Base-by-base conservation (phyloP, 2,888 invertebrate species). In the Galeopsomyia nigrocyanea region DNA sequence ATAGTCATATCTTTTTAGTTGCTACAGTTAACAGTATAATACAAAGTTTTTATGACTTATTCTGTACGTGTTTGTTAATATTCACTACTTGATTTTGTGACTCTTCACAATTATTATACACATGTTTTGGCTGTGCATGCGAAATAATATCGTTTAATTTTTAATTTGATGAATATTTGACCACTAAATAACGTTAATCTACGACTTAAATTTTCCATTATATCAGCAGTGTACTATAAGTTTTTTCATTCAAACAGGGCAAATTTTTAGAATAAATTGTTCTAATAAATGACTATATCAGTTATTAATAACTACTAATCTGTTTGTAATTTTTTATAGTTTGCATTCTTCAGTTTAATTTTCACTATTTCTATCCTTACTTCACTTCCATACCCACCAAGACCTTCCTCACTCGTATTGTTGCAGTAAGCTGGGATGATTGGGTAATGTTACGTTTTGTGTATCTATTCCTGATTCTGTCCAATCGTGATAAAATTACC, bases 391-490 rank as follows among this genome's bases (percentile, higher is more conserved):
- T 61, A 19, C 65, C 53, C 57, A 70, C 63, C 51, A 68, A 75
- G 72, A 61, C 64, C 73, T 71, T 74, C 76, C 76, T 78, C 65
- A 80, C 79, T 78, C 73, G 77, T 80, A 78, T 83, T 80, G 80
- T 81, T 83, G 77, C 82, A 83, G 83, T 83, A 81, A 80, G 81
- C 82, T 81, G 81, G 83, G 81, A 83, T 79, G 75, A 80, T 83
- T 84, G 81, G 84, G 83, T 84, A 83, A 84, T 78, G 79, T 80
- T 81, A 80, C 78, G 79, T 81, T 76, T 81, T 81, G 78, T 82
- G 79, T 79, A 79, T 79, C 77, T 79, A 63, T 68, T 68, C 71
- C 71, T 58, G 66, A 66, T 70, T 68, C 63, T 76, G 68, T 63
- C 68, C 75, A 68, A 70, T 78, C 75, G 78, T 56, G 72, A 60